These are phyloP conservation scores for Phengaris alcon DNA, from an alignment of 2,888 invertebrate species.

Conservation along the genomic window DNA sequence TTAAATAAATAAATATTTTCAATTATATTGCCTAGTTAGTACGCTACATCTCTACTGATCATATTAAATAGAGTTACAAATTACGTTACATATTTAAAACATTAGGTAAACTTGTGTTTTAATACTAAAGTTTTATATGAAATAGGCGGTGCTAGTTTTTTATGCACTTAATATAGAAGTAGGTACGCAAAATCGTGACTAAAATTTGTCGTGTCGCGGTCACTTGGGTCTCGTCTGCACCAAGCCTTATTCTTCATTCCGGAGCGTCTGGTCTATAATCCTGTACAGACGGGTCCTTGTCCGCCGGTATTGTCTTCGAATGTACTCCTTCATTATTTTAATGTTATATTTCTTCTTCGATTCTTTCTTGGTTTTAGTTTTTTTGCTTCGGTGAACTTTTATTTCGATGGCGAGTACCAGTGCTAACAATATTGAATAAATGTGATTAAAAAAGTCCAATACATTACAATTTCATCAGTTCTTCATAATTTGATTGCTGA, in stretches of 20 bases:
- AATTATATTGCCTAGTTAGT: no score
- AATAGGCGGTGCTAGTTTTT: no score
- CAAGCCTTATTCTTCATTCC: not conserved
- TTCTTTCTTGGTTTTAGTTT: conserved; percentile 35
- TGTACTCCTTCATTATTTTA: conserved; percentile 15
- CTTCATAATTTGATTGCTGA: not conserved
- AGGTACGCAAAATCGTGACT: no score
- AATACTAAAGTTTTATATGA: no score
- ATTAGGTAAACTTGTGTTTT: no score
- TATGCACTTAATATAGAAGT: no score
- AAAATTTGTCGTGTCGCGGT: no score
- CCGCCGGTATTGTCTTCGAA: conserved; percentile 1
- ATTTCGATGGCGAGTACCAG: conserved; percentile 54
- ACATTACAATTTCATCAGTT: not conserved
- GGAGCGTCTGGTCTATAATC: not conserved
- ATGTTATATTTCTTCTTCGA: conserved; percentile 17
- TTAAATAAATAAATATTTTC: no score
- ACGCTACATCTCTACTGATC: no score
- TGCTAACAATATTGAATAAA: conserved; percentile 36
- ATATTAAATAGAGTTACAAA: no score
- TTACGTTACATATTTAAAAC: no score
- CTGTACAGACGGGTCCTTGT: not conserved
- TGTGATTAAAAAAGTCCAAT: conserved; percentile 28
- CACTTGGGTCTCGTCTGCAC: not conserved
- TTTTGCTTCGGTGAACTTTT: conserved; percentile 51